These are phyloP conservation scores for Nomada hirtipes DNA, from an alignment of 2,888 invertebrate species.

Conservation along the genomic window DNA sequence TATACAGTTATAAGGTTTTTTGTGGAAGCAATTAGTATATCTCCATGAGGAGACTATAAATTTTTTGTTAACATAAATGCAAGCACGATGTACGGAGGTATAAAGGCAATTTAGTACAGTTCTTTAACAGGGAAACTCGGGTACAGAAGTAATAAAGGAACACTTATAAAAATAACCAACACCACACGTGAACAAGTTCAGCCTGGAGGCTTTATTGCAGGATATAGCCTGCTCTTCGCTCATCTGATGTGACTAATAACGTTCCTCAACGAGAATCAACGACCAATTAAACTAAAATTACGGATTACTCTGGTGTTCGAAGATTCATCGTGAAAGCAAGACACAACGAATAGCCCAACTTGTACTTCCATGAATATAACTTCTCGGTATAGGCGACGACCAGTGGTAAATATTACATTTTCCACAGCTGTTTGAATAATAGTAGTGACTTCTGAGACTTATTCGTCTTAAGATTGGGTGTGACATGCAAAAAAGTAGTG, in stretches of 20 bases:
- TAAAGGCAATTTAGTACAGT: no score
- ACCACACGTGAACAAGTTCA: no score
- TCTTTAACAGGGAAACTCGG: no score
- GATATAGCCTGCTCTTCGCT: background rate
- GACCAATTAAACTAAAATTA: constrained; percentile 44
- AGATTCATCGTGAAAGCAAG: constrained; percentile 29
- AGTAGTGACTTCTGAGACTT: constrained; percentile 5
- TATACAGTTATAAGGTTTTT: no score
- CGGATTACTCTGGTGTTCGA: constrained; percentile 2
- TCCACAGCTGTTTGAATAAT: background rate
- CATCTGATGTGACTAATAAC: constrained; percentile 6
- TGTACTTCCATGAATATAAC: constrained; percentile 35
- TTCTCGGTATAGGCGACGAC: constrained; percentile 23
- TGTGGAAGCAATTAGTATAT: no score
- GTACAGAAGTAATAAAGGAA: no score
- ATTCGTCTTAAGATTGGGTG: background rate
- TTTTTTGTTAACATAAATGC: no score
- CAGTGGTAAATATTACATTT: constrained; percentile 14
- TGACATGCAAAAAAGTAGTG: background rate
- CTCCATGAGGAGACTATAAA: no score
- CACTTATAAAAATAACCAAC: no score
- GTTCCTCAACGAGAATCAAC: constrained; percentile 33
- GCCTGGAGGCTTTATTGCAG: background rate
- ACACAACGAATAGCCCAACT: background rate
- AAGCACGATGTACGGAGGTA: no score